These are phyloP conservation scores for Characodon lateralis DNA, from an alignment of 2,797 vertebrate species.

Conservation along the genomic window DNA sequence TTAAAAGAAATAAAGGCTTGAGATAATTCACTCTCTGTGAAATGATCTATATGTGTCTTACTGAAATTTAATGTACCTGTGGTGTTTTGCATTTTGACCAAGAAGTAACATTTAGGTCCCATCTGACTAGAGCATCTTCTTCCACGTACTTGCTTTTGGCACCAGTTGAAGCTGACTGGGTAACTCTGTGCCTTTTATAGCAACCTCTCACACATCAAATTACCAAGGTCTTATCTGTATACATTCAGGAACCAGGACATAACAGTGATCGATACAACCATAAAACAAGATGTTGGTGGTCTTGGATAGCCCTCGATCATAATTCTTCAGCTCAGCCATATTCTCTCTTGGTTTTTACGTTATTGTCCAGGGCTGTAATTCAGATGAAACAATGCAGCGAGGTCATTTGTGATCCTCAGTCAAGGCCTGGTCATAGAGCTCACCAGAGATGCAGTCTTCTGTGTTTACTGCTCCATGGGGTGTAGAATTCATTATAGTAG, in stretches of 20 bases:
- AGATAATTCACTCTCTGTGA: too few relatives aligned
- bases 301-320: conserved; percentile 45
- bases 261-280: conserved; percentile 48
- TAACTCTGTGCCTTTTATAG: neutral
- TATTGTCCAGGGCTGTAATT: conserved; percentile 43
- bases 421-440: conserved; percentile 30
- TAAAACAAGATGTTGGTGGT: conserved; percentile 50
- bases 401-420: conserved; percentile 47
- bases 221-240: conserved; percentile 12
- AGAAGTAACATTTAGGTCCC: neutral
- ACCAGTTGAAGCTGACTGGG: neutral
- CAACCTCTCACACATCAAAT: conserved; percentile 13
- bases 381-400: conserved; percentile 45
- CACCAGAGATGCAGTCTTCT: conserved; percentile 20
- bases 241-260: conserved; percentile 20
- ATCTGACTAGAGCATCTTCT: neutral
- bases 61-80: neutral
- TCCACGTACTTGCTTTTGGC: neutral
- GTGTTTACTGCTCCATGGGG: conserved; percentile 20
- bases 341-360: conserved; percentile 44
- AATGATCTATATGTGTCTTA: too few relatives aligned
- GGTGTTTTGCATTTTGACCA: neutral
- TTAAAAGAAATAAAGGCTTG: too few relatives aligned
- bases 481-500: conserved; percentile 40
- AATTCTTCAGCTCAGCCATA: conserved; percentile 25